Base-by-base conservation (phyloP, 2,797 vertebrate genomes). In the Mus minutoides region DNA sequence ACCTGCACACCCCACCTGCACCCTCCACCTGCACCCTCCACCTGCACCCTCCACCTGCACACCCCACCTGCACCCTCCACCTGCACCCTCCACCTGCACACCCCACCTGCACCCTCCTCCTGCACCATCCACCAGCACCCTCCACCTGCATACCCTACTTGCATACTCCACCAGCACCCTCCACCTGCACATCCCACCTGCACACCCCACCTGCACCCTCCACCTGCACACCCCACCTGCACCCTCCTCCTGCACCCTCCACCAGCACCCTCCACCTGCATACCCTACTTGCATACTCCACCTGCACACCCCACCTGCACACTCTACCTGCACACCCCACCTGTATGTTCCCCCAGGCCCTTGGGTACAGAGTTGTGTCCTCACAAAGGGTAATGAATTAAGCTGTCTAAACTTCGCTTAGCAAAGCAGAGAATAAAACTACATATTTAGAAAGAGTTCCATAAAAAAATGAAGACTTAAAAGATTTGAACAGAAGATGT, bases 371-470 rank as follows among this genome's bases (percentile, higher is more conserved):
- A 14, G 17, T 64, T 56, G 46, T 75, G 31, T 84, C 52, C 64
- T 93, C 79, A 43, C 0, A 13, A 71, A 80, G 22, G 46, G 16
- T 76, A 56, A 78, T 62, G 64, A 49, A 71, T 95, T 77, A 54
- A 34, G 21, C 6, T 56, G 49, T 22, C 34, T 91, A 46, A 49
- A 19, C n/a, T 94, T 87, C 76, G 34, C 54, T 92, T 93, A 91
- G 37, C 40, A 83, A 97, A 91, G 64, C 14, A 87, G 84, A 88
- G 84, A 86, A 64, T 64, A 82, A 40, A 58, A 75, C 6, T 26
- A 37, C 16, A 37, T 58, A 78, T 85, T 94, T 78, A 87, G 85
- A 83, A 93, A 95, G 54, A 71, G 82, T 91, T 93, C 73, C 3
- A 0, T 52, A 82, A 49, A 83, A 83, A 83, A 94, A 26, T 10